phyloP scores from a whole-genome alignment of 2,888 invertebrate genomes.

The Oxytorus armatus region DNA sequence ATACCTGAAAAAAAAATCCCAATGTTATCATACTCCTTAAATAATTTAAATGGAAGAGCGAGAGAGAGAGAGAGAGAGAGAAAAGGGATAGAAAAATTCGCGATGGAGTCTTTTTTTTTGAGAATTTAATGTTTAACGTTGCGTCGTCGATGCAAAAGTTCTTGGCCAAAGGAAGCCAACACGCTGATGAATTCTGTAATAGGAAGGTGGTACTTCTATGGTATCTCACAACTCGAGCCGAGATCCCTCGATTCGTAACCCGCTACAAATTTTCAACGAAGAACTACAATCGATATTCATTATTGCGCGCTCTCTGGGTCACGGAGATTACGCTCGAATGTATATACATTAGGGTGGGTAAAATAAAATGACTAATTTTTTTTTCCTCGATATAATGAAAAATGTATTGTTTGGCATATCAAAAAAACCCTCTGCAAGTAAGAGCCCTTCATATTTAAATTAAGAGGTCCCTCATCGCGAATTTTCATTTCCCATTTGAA shows the following conservation, averaged over 20 bases:
- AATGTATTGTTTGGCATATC: too few species aligned
- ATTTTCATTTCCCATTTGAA: too few species aligned
- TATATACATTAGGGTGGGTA: background rate
- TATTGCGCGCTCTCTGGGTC: slow-evolving; percentile 53
- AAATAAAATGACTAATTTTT: too few species aligned
- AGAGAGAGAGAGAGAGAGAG: too few species aligned
- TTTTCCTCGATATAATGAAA: too few species aligned
- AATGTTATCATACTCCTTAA: slow-evolving; percentile 28
- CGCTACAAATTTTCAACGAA: slow-evolving; percentile 29
- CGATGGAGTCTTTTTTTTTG: slow-evolving; percentile 15
- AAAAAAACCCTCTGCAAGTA: too few species aligned
- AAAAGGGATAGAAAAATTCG: slow-evolving; percentile 1
- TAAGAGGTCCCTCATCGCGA: too few species aligned
- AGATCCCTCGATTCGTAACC: slow-evolving; percentile 12
- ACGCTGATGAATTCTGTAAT: slow-evolving; percentile 49
- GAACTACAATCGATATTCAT: slow-evolving; percentile 57
- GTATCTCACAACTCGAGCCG: slow-evolving; percentile 27
- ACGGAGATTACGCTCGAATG: slow-evolving; percentile 20
- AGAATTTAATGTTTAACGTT: slow-evolving; percentile 28
- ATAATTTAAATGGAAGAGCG: too few species aligned
- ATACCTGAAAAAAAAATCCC: slow-evolving; percentile 86
- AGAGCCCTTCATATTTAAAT: too few species aligned
- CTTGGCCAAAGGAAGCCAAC: slow-evolving; percentile 62
- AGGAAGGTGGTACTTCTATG: slow-evolving; percentile 42
- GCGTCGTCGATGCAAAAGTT: slow-evolving; percentile 51